Percentiles rank a stretch among this genome's conserved stretches.
Conservation (phyloP, 2,797 vertebrate species). For the Falco novaeseelandiae region DNA sequence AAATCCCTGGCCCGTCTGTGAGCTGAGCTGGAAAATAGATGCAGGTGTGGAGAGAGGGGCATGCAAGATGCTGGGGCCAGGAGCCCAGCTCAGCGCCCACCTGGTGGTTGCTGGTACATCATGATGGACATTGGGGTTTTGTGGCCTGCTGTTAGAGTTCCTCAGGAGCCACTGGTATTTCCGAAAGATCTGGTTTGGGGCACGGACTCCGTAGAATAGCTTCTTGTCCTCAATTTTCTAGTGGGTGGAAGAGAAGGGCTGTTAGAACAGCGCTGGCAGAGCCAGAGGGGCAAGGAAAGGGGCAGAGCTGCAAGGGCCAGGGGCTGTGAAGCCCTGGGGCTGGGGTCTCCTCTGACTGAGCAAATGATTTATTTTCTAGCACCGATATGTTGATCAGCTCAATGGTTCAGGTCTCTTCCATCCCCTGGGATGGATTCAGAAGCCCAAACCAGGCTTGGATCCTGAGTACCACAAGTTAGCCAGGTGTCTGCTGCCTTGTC, state of each 20-base stretch:
- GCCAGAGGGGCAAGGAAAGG: background rate
- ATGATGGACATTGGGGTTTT: accelerated
- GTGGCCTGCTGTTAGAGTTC: constrained; percentile 17
- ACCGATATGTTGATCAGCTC: background rate
- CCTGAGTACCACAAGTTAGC: background rate
- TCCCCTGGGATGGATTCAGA: background rate
- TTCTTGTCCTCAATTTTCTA: constrained; percentile 74
- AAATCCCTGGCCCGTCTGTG: background rate
- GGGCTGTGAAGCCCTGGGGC: background rate
- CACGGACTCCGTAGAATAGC: constrained; percentile 87
- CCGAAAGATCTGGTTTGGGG: constrained; percentile 78
- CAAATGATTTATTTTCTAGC: background rate
- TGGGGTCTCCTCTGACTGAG: background rate
- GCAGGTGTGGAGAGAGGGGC: background rate
- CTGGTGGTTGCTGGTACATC: constrained; percentile 5
- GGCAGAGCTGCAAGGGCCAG: background rate
- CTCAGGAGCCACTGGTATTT: constrained; percentile 84
- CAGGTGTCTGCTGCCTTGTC: background rate
- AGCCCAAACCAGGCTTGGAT: background rate
- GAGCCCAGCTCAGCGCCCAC: background rate
- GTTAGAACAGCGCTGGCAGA: background rate
- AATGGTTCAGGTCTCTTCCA: background rate
- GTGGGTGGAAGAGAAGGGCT: background rate
- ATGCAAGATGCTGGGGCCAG: background rate
- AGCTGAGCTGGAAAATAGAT: background rate